These are phyloP conservation scores for Struthio camelus DNA, from an alignment of 2,113 vertebrate species.

Conservation along the genomic window DNA sequence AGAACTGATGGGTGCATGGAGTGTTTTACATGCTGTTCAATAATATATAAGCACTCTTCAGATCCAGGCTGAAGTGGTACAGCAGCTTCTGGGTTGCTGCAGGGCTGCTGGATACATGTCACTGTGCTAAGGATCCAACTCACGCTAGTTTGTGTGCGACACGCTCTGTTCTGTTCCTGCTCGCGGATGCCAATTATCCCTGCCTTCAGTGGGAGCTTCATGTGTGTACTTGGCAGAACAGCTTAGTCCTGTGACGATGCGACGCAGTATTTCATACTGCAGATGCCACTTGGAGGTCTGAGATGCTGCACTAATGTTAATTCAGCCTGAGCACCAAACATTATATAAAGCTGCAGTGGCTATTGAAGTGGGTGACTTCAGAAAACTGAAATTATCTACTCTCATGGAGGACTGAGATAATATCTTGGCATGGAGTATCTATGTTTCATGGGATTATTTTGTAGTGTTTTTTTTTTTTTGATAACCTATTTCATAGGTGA, in stretches of 20 bases:
- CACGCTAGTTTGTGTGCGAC: not conserved
- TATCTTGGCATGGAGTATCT: not conserved
- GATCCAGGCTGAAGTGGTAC: not conserved
- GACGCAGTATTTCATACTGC: not conserved
- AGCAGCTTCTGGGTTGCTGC: constrained; percentile 5
- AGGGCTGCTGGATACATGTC: constrained; percentile 47
- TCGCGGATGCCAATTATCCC: not conserved
- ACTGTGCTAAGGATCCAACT: not conserved
- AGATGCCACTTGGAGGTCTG: not conserved
- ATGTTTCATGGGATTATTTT: not conserved
- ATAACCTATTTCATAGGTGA: not conserved
- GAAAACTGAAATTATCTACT: constrained; percentile 8
- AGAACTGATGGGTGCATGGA: not conserved
- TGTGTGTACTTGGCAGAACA: constrained; percentile 43
- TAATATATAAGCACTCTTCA: not conserved
- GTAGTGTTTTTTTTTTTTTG: not conserved
- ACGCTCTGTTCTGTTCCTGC: not conserved
- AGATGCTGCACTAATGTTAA: not conserved
- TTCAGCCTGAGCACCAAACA: too few relatives aligned
- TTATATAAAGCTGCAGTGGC: not conserved
- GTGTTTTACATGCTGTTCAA: constrained; percentile 7
- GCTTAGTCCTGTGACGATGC: not conserved
- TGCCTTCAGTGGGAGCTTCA: constrained; percentile 24
- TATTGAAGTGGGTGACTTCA: not conserved
- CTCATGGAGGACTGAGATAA: not conserved